Evolutionary conservation across 2,113 vertebrate genomes (phyloP).

Genomic region (Peromyscus maniculatus): DNA sequence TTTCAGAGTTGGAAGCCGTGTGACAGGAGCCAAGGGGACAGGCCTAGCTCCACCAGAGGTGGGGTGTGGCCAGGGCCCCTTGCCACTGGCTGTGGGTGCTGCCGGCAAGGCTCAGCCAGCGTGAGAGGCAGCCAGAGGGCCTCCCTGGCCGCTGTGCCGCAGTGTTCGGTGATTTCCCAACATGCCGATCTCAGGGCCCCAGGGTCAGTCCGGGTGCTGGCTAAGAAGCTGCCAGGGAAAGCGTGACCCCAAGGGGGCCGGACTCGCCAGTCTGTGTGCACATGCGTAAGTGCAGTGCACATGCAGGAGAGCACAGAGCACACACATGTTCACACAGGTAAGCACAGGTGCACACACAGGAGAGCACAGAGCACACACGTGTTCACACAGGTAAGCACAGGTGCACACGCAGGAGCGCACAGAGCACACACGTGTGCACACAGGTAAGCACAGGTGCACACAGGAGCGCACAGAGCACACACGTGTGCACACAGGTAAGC

Average conservation of each 20-base stretch:
- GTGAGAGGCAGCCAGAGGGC: background rate
- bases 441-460: background rate
- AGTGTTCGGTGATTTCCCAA: slow-evolving; percentile 56
- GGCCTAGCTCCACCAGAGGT: background rate
- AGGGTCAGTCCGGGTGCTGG: background rate
- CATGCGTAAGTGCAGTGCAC: background rate
- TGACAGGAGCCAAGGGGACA: background rate
- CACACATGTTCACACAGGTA: no score
- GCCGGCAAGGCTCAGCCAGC: background rate
- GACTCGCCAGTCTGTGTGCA: background rate
- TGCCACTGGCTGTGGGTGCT: background rate
- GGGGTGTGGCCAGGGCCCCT: background rate
- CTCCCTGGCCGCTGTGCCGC: background rate
- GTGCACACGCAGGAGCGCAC: background rate
- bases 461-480: background rate
- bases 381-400: background rate
- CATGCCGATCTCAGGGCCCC: background rate
- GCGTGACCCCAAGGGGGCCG: background rate
- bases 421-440: background rate
- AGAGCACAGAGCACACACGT: background rate
- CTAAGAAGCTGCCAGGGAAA: no score
- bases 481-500: background rate
- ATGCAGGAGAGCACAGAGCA: no score
- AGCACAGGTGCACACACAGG: background rate
- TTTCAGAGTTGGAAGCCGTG: background rate